phyloP scores from a whole-genome alignment of 92 coral and sea anemone genomes.

The Zoanthus solanderi region DNA sequence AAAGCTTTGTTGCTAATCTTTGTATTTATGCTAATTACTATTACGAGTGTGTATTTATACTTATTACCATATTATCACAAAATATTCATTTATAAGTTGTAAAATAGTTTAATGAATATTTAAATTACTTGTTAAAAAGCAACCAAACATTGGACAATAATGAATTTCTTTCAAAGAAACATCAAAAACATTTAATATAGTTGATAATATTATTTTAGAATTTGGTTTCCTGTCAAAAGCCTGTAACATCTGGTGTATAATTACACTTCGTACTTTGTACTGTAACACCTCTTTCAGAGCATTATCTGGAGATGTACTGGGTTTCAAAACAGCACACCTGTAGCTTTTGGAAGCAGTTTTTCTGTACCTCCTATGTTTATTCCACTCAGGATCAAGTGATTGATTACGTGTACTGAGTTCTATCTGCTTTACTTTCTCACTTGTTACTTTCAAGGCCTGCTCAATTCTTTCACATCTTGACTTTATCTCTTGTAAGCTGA shows the following conservation, averaged over 20 bases:
- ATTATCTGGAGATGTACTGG: constrained; percentile 56
- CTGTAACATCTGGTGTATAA: neutral
- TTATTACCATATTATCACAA: too few species aligned
- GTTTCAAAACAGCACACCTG: constrained; percentile 54
- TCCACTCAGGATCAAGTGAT: constrained; percentile 45
- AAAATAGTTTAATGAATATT: constrained; percentile 3
- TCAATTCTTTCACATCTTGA: constrained; percentile 44
- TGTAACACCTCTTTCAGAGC: constrained; percentile 44
- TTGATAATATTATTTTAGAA: neutral
- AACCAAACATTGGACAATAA: constrained; percentile 1
- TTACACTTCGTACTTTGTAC: constrained; percentile 14
- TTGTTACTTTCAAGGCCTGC: constrained; percentile 45
- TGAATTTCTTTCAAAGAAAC: neutral
- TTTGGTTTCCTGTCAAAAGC: constrained; percentile 5
- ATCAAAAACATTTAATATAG: neutral
- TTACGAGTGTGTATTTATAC: too few species aligned
- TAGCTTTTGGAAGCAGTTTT: constrained; percentile 63
- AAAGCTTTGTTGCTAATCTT: too few species aligned
- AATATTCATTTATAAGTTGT: constrained; percentile 1
- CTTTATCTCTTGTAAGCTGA: constrained; percentile 29
- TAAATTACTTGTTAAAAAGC: neutral
- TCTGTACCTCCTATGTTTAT: constrained; percentile 40
- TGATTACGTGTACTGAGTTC: constrained; percentile 49
- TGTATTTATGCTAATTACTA: too few species aligned
- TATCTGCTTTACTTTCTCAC: constrained; percentile 33